Evolutionary conservation across 2,113 vertebrate genomes (phyloP).

Genomic region (Cheirogaleus medius): DNA sequence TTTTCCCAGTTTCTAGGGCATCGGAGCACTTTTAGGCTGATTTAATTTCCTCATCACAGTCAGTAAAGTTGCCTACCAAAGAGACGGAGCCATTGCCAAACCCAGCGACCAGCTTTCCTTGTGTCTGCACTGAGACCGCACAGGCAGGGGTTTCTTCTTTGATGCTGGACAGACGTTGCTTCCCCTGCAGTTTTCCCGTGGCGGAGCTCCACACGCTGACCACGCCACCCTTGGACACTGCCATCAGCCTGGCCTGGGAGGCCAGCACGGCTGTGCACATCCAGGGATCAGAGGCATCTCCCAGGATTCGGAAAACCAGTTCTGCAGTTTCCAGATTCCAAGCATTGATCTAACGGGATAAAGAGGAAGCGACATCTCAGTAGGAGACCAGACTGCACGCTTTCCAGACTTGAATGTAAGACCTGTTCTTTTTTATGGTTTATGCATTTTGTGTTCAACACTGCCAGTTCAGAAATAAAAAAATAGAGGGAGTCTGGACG

Average conservation of each 20-base stretch:
- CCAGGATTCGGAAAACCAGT: slow-evolving; percentile 70
- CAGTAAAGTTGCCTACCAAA: slow-evolving; percentile 75
- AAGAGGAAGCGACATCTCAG: not conserved
- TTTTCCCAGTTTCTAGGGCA: not conserved
- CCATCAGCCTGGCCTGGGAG: slow-evolving; percentile 70
- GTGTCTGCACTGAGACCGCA: slow-evolving; percentile 70
- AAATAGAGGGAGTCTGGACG: not conserved
- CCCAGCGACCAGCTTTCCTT: slow-evolving; percentile 79
- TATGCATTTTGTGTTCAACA: not conserved
- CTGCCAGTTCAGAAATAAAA: not conserved
- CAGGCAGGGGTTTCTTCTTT: slow-evolving; percentile 60
- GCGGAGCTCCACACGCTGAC: slow-evolving; percentile 78
- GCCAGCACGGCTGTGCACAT: slow-evolving; percentile 72
- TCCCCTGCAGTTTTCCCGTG: slow-evolving; percentile 20
- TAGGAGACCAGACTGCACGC: too few relatives aligned
- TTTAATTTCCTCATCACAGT: not conserved
- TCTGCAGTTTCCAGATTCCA: slow-evolving; percentile 84
- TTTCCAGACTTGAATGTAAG: not conserved
- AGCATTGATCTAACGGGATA: slow-evolving; percentile 82
- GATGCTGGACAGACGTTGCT: slow-evolving; percentile 33
- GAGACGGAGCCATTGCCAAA: slow-evolving; percentile 83
- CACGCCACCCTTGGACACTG: slow-evolving; percentile 67
- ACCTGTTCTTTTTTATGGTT: not conserved
- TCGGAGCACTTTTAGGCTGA: not conserved
- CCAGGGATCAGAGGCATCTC: slow-evolving; percentile 51